Evolutionary conservation across 2,113 vertebrate genomes (phyloP), one percentile per base, ranked within the genome.

Genomic region (Fregata magnificens): DNA sequence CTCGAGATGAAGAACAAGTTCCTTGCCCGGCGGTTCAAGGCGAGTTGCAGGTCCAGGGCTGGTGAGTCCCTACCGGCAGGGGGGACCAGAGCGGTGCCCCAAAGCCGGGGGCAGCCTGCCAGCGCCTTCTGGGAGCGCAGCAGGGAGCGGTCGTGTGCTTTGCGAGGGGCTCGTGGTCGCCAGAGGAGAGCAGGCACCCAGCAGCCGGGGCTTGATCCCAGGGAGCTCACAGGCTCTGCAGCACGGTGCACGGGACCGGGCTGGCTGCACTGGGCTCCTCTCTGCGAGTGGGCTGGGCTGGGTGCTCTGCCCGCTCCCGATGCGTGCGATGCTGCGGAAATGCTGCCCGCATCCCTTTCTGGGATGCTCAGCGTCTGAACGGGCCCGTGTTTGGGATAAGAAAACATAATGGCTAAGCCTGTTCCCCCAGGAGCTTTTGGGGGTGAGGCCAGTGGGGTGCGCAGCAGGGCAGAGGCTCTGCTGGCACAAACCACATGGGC

Each of bases 1-100:
- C 97, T 99, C 9, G 99, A 99, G 98, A 99, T 99, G 99, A 99
- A 99, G 98, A 99, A 99, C 98, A 99, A 99, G 97, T 99, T 99
- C 98, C 98, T 99, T 73, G 99, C 99, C 36, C 98, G 99, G 20
- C 98, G 99, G 74, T 99, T 99, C 97, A 99, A 99, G 99, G 99
- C 94, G 31, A 91, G 97, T 84, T 70, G 50, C 47, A 26, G 62
- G 69, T 47, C 65, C 79, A 62, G 90, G 90, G 76, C 80, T 73
- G 70, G 61, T 42, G 61, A 78, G 65, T 84, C 59, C 63, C 61
- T 32, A 9, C 6, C 1, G 7, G 24, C 16, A 13, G 36, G 28
- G 45, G 72, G 77, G 20, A 44, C 29, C 28, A 38, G 18, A 8
- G 66, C 6, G 1, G 50, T 0, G 3, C 42, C 24, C 9, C 13